Percentiles rank a stretch among this genome's conserved stretches.
Conservation (phyloP, 2,797 vertebrate genomes). For the Pseudochaenichthys georgianus region DNA sequence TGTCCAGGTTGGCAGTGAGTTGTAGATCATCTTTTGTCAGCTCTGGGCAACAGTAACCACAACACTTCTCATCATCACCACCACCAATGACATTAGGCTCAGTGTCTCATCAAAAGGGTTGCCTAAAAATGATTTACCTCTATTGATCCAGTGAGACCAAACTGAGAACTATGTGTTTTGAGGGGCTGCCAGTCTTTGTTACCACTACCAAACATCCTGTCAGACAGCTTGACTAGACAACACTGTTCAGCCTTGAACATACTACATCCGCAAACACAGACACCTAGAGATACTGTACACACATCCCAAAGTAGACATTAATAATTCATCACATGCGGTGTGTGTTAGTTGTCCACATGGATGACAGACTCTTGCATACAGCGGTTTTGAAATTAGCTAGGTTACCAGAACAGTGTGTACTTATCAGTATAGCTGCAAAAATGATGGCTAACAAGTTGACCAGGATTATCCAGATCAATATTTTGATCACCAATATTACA, state of each 20-base stretch:
- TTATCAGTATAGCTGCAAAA: not conserved
- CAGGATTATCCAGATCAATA: no score
- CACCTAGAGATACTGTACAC: not conserved
- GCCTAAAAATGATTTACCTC: slow-evolving; percentile 24
- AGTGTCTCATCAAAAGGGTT: slow-evolving; percentile 12
- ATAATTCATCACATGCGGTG: slow-evolving; percentile 49
- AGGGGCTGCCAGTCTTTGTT: not conserved
- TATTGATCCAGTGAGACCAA: slow-evolving; percentile 33
- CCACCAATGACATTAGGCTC: slow-evolving; percentile 36
- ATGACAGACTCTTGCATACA: slow-evolving; percentile 9
- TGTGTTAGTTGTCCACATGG: slow-evolving; percentile 26
- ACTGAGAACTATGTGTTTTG: not conserved
- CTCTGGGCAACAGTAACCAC: slow-evolving; percentile 73
- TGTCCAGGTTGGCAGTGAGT: slow-evolving; percentile 21
- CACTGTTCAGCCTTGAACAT: slow-evolving; percentile 5
- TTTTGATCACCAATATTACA: no score
- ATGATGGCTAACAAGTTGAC: no score
- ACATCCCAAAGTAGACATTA: slow-evolving; percentile 28
- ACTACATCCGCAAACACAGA: slow-evolving; percentile 7
- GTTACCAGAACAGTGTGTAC: not conserved
- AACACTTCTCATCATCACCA: slow-evolving; percentile 56
- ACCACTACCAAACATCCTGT: slow-evolving; percentile 1
- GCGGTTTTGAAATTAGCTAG: slow-evolving; percentile 23
- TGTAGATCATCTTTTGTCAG: slow-evolving; percentile 50
- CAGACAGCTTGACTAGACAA: slow-evolving; percentile 8